Base-by-base conservation (phyloP, 2,797 vertebrate species). In the Neosilurus mollespiculum region DNA sequence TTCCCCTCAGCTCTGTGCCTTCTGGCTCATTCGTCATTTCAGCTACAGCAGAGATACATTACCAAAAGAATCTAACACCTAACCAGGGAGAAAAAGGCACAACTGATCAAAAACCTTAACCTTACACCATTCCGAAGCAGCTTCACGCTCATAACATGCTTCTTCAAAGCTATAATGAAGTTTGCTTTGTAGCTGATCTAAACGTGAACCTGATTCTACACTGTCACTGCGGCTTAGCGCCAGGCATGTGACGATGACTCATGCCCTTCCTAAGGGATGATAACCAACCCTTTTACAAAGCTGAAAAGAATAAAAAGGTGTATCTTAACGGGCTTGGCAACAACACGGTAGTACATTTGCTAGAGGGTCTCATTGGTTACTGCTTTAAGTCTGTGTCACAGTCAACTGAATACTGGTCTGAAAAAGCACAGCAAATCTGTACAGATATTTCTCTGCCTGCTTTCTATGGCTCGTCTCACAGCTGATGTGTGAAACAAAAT, bases 361-460 rank as follows among this genome's bases (percentile, higher is more conserved):
- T 77, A 30, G n/a, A 64, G 72, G 73, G 43, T 43, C 37, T 26
- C 18, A 70, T 84, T 1, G 0, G 59, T 20, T 59, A 9, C 14
- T 76, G 16, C 18, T 65, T 24, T 80, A 58, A 62, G 37, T 72
- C 49, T 85, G 24, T 53, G 24, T 54, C 72, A 54, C 82, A 16
- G 56, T 37, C 37, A 81, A 56, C 24, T 79, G 69, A 53, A 81
- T 64, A 24, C 53, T 26, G 22, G 37, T 67, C 43, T 78, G 83
- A 70, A 85, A 86, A 81, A 67, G 64, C 71, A 80, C 59, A 26
- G 34, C 20, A 24, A 78, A 83, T 78, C 84, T 15, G 56, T 4
- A 11, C 56, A 86, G 80, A 84, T 61, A 34, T 81, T 91, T 89
- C 77, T 75, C 70, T 30, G 85, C 67, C 83, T 80, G 82, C 85